Percentiles rank a stretch among this genome's conserved stretches.
Evolutionary conservation across 2,888 invertebrate genomes (phyloP).

Genomic region (Ochropleura leucogaster): DNA sequence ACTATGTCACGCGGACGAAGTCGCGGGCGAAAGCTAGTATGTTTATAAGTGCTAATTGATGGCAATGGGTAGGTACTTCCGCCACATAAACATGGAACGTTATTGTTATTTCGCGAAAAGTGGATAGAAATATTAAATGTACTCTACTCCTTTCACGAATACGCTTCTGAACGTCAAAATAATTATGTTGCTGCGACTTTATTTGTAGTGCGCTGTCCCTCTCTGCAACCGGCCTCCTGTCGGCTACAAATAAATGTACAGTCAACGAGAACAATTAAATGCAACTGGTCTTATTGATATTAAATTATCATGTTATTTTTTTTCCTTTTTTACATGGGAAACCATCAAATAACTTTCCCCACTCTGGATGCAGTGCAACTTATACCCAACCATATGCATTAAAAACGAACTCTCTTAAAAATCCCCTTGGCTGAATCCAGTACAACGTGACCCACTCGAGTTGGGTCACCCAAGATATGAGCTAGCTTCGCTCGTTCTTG

Average conservation of each 20-base stretch:
- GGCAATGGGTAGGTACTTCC: neutral
- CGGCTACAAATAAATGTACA: conserved; percentile 1
- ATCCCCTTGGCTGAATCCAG: too few species aligned
- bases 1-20: too few species aligned
- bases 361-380: too few species aligned
- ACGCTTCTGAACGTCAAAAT: neutral
- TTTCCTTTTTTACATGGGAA: too few species aligned
- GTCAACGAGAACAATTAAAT: neutral
- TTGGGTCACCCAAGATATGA: too few species aligned
- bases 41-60: neutral
- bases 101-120: neutral
- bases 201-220: neutral
- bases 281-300: neutral
- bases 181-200: neutral
- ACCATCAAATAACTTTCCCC: too few species aligned
- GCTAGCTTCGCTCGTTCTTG: too few species aligned
- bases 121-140: neutral
- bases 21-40: neutral
- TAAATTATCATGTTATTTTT: too few species aligned
- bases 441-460: too few species aligned
- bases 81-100: too few species aligned
- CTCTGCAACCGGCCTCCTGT: neutral
- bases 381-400: too few species aligned
- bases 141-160: neutral
- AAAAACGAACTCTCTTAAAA: too few species aligned